These are phyloP conservation scores for Parasteatoda lunata DNA, from an alignment of 2,888 invertebrate species.

Conservation along the genomic window DNA sequence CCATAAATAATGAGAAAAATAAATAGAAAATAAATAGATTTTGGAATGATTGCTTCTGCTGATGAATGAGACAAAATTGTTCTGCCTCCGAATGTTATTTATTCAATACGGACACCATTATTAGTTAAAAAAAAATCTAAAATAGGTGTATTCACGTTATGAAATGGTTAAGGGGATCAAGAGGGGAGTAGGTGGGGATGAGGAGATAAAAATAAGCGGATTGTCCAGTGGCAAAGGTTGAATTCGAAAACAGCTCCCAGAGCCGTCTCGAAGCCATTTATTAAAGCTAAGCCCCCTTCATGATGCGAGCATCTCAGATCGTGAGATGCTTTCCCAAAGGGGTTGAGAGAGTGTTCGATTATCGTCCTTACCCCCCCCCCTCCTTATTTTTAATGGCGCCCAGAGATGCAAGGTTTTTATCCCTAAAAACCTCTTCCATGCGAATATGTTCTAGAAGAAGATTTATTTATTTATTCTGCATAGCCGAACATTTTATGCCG, in stretches of 20 bases:
- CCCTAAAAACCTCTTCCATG: background rate
- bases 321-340: conserved; percentile 32
- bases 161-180: background rate
- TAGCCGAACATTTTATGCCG: background rate
- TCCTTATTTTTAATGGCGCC: background rate
- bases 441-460: background rate
- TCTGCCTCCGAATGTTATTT: no score
- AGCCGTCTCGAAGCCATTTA: conserved; percentile 54
- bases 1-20: no score
- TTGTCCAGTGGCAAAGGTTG: conserved; percentile 51
- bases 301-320: conserved; percentile 23
- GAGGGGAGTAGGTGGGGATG: background rate
- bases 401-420: background rate
- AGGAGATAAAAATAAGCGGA: conserved; percentile 38
- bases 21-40: no score
- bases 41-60: no score
- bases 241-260: conserved; percentile 48
- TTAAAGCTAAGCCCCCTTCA: conserved; percentile 54
- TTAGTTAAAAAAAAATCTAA: no score
- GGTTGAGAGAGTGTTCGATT: conserved; percentile 24
- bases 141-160: background rate
- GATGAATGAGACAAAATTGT: no score
- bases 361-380: conserved; percentile 7
- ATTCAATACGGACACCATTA: no score
- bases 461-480: background rate